phyloP scores from a whole-genome alignment of 2,113 vertebrate species.

The Excalfactoria chinensis region DNA sequence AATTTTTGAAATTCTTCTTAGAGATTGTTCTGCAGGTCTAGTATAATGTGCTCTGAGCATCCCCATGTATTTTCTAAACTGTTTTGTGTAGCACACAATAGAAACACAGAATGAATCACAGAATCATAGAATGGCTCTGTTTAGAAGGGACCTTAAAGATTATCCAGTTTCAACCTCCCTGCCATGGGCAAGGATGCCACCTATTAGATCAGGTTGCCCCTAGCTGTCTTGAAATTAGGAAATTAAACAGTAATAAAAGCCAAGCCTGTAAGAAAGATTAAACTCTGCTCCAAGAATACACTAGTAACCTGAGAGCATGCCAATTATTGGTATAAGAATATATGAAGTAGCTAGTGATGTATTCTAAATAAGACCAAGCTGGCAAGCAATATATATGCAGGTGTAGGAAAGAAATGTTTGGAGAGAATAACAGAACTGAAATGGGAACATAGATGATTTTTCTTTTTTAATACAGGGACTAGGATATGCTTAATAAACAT shows the following conservation, averaged over 20 bases:
- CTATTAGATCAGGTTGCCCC: background rate
- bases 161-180: background rate
- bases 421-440: background rate
- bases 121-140: background rate
- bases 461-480: background rate
- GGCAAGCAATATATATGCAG: background rate
- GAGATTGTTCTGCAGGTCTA: background rate
- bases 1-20: background rate
- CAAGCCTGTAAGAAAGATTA: background rate
- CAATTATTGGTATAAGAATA: background rate
- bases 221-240: background rate
- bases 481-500: background rate
- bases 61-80: background rate
- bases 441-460: background rate
- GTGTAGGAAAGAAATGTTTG: background rate
- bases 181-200: background rate
- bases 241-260: conserved; percentile 36
- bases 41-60: background rate
- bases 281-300: background rate
- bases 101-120: background rate
- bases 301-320: background rate
- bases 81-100: background rate
- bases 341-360: background rate
- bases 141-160: background rate
- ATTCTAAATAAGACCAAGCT: background rate